These are phyloP conservation scores for Ethmia dodecea DNA, from an alignment of 2,888 invertebrate species.

Conservation along the genomic window DNA sequence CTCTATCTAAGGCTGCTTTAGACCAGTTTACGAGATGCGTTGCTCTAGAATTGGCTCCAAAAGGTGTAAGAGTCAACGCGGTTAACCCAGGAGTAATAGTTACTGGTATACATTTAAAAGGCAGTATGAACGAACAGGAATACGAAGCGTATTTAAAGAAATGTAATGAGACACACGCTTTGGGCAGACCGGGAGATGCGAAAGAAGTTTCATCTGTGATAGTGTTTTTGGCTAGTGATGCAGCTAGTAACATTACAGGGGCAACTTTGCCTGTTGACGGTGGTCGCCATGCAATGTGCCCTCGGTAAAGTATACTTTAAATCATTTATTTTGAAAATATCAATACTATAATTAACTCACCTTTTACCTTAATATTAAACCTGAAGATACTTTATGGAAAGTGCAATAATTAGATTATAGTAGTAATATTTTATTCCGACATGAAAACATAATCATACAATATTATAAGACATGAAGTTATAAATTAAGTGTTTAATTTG, in stretches of 20 bases:
- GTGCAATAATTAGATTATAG: too few relatives aligned
- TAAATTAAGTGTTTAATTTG: too few relatives aligned
- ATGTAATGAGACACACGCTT: slow-evolving; percentile 90
- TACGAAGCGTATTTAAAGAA: slow-evolving; percentile 89
- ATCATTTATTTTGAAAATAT: neutral
- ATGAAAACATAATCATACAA: too few relatives aligned
- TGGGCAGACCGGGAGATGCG: slow-evolving; percentile 88
- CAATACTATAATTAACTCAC: too few relatives aligned
- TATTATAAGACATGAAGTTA: too few relatives aligned
- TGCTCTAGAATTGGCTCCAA: slow-evolving; percentile 88
- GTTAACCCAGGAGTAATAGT: slow-evolving; percentile 95
- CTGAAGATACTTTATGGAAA: too few relatives aligned
- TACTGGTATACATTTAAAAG: slow-evolving; percentile 88
- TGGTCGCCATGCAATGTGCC: slow-evolving; percentile 92
- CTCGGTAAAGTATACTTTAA: slow-evolving; percentile 77
- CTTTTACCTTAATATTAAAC: too few relatives aligned
- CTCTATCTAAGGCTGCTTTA: slow-evolving; percentile 94
- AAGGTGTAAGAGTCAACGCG: slow-evolving; percentile 90
- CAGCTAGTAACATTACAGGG: slow-evolving; percentile 91
- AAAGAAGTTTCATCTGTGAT: slow-evolving; percentile 93
- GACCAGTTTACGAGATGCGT: slow-evolving; percentile 96
- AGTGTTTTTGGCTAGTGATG: slow-evolving; percentile 91
- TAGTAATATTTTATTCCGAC: too few relatives aligned
- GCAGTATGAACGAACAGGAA: slow-evolving; percentile 85
- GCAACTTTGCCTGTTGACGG: slow-evolving; percentile 92